Base-by-base conservation (phyloP, 2,888 invertebrate species). In the Chymomyza caudatula region DNA sequence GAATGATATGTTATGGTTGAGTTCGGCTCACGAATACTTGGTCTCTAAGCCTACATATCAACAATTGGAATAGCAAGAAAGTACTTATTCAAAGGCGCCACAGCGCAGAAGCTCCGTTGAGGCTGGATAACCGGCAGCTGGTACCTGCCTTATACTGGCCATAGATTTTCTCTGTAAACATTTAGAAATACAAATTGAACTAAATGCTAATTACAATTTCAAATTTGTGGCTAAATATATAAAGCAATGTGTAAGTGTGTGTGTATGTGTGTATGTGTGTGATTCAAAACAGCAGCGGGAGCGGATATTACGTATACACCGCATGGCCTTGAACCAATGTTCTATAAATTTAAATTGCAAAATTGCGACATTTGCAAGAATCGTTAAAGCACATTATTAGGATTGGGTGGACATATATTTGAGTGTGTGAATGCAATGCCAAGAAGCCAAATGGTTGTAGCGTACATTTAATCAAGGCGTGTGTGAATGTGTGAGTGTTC, bases 111-210 rank as follows among this genome's bases (percentile, higher is more conserved):
- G 69, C 13, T 82, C 86, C 73, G 77, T 70, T 20, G 86, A 55
- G 42, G 73, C 73, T 53, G 84, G n/a, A 23, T 23, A 23, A 13
- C 23, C 53, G 13, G 53, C 23, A 25, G 29, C 53, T 53, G 44
- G 44, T 5, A 53, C 15, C 53, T 25, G 78, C 78, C 86, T 51
- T 20, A 17, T 62, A 63, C 76, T 72, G 67, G 78, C 86, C 84
- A 80, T 54, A 20, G 78, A 78, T 59, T 84, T 80, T 78, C 78
- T 85, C 86, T 80, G 80, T 65, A 80, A 80, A 66, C 86, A 83
- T 78, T 84, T 71, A 73, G 60, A 78, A 73, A 77, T 63, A 68
- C 78, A 85, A 73, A 75, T 81, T 65, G 61, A 71, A 58, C 66
- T 61, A 51, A 20, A 72, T 72, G 73, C 60, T 72, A 67, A 71